Evolutionary conservation across 2,113 vertebrate species (phyloP), one percentile per base, ranked within the genome.

Genomic region (Panthera tigris): DNA sequence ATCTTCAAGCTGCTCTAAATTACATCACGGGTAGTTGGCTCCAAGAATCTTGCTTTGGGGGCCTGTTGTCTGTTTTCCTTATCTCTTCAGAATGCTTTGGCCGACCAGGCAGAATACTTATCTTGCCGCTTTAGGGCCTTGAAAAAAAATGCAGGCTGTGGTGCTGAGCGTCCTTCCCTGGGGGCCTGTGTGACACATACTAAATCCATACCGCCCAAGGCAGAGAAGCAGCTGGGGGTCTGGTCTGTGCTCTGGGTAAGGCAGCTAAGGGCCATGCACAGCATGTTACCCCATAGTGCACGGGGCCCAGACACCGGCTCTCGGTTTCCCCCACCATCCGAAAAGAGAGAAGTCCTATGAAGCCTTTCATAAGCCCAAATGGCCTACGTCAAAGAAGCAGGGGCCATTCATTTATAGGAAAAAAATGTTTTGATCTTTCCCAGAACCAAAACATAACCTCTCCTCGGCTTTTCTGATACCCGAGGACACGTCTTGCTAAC

Each of bases 61-160:
- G n/a, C 66, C 80, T 73, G 69, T 74, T 87, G 65, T 48, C n/a
- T 84, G 39, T 25, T 31, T 94, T 94, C 82, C 73, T 97, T 90
- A 52, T 93, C 94, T 85, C 61, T 63, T 13, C 36, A 33, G 80
- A 29, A 83, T 83, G 14, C 23, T 97, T 96, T 93, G 79, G 93
- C 69, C 87, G 65, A 4, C 73, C 71, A 73, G 52, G 86, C 79
- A 91, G 76, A 97, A 50, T 9, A 90, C 92, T 92, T 91, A 96
- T 96, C 92, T 85, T 31, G 33, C 33, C 86, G 87, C 68, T 48
- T 80, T 86, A 79, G 85, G 68, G 82, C 82, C 95, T 85, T 90
- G 94, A 94, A 3, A 1, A 65, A 97, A 65, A 97, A 84, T 84
- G 55, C 86, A 76, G 97, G 96, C 91, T n/a, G 68, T 45, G 92